Conservation (phyloP, 2,888 invertebrate genomes). For the Drosophila pseudotakahashii region DNA sequence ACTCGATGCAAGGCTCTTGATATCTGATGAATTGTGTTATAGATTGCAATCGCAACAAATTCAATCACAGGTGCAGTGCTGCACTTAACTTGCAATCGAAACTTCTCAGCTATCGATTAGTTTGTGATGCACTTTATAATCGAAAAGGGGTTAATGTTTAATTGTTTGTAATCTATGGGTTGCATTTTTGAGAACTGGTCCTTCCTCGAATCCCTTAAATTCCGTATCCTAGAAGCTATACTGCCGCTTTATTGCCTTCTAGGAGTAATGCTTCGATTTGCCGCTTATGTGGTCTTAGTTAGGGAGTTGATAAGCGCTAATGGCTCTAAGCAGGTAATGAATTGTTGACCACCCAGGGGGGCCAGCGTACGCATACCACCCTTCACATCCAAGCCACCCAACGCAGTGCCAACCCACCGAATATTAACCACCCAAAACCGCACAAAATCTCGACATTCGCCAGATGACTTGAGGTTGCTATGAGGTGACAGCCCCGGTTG, state of each 20-base stretch:
- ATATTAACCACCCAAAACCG: slow-evolving; percentile 17
- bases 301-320: neutral
- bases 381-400: neutral
- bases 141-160: neutral
- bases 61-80: slow-evolving; percentile 5
- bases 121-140: neutral
- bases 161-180: too few species aligned
- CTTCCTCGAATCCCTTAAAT: too few species aligned
- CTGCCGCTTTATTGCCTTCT: too few species aligned
- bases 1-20: slow-evolving; percentile 16
- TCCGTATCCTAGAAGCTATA: too few species aligned
- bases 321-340: slow-evolving; percentile 11
- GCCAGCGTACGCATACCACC: too few species aligned
- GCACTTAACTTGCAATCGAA: neutral
- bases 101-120: neutral
- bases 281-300: too few species aligned
- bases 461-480: slow-evolving; percentile 40
- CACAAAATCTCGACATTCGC: slow-evolving; percentile 34
- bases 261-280: too few species aligned
- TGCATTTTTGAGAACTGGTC: too few species aligned
- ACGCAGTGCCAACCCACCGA: neutral
- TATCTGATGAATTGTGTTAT: slow-evolving; percentile 16
- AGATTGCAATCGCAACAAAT: slow-evolving; percentile 9
- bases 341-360: slow-evolving; percentile 9
- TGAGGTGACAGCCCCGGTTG: slow-evolving; percentile 27